A percentile compares a stretch with the other conserved stretches of the same genome.
phyloP scores from a whole-genome alignment of 1,140 invertebrate species.

The Ooceraea biroi region DNA sequence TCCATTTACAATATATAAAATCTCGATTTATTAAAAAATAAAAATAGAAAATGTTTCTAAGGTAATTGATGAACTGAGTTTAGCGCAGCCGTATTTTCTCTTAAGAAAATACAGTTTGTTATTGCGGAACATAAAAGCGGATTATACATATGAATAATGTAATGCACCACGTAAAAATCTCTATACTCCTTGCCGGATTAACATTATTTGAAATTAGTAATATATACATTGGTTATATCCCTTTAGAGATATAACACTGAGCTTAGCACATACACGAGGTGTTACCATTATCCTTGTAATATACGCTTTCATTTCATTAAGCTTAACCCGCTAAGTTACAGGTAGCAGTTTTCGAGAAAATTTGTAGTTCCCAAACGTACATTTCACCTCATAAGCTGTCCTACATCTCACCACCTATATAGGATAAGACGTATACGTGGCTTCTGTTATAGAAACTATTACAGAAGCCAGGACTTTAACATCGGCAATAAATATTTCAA shows the following conservation, averaged over 20 bases:
- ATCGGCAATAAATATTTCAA: neutral
- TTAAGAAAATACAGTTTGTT: slow-evolving; percentile 45
- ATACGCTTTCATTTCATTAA: slow-evolving; percentile 62
- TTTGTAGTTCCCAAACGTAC: slow-evolving; percentile 49
- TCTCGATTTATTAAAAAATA: neutral
- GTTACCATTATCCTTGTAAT: slow-evolving; percentile 51
- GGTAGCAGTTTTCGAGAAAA: slow-evolving; percentile 51
- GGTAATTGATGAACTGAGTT: neutral
- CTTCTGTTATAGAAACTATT: neutral
- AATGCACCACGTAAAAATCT: slow-evolving; percentile 45
- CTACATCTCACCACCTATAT: neutral
- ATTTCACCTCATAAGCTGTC: slow-evolving; percentile 44
- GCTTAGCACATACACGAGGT: slow-evolving; percentile 11
- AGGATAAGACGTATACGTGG: neutral
- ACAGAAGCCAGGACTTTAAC: neutral
- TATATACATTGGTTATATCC: slow-evolving; percentile 36
- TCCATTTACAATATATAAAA: neutral
- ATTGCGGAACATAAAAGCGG: slow-evolving; percentile 37
- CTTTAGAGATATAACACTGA: slow-evolving; percentile 26
- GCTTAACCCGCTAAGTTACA: slow-evolving; percentile 44
- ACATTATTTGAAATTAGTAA: slow-evolving; percentile 49
- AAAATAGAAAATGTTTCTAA: neutral
- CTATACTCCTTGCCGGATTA: slow-evolving; percentile 33
- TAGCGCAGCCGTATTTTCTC: neutral
- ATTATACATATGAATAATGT: slow-evolving; percentile 54